These are phyloP conservation scores for Agrilus biguttatus DNA, from an alignment of 2,888 invertebrate species.

Conservation along the genomic window DNA sequence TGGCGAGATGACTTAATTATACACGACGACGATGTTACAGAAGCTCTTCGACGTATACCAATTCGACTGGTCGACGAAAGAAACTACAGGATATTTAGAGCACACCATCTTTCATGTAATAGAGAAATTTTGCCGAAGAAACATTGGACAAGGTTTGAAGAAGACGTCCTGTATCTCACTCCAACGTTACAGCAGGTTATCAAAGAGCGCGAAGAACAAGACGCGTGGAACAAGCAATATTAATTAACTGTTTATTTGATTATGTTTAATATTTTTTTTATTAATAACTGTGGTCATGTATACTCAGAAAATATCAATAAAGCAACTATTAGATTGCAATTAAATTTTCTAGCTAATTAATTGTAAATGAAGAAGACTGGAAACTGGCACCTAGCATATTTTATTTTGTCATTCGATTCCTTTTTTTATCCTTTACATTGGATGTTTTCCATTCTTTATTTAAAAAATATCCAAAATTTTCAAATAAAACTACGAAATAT, in stretches of 20 bases:
- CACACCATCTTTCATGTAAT: conserved; percentile 61
- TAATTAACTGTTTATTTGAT: conserved; percentile 21
- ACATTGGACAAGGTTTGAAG: conserved; percentile 83
- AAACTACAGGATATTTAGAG: conserved; percentile 70
- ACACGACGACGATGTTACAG: conserved; percentile 59
- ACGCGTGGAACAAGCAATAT: conserved; percentile 63
- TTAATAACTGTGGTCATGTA: no score
- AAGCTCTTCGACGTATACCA: conserved; percentile 73
- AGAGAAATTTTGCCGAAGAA: conserved; percentile 74
- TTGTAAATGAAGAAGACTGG: no score
- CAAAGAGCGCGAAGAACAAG: conserved; percentile 61
- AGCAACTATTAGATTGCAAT: no score
- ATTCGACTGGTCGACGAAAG: conserved; percentile 61
- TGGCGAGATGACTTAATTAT: conserved; percentile 63
- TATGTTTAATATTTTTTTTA: no score
- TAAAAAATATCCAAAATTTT: no score
- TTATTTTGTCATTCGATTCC: no score
- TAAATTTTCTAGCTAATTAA: no score
- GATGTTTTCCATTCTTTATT: no score
- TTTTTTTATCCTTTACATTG: no score
- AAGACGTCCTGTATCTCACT: conserved; percentile 66
- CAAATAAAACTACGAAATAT: no score
- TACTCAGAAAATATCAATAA: no score
- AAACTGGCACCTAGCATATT: no score
- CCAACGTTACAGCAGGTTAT: conserved; percentile 69